These are phyloP conservation scores for Lasiommata megera DNA, from an alignment of 2,888 invertebrate genomes.

Conservation along the genomic window DNA sequence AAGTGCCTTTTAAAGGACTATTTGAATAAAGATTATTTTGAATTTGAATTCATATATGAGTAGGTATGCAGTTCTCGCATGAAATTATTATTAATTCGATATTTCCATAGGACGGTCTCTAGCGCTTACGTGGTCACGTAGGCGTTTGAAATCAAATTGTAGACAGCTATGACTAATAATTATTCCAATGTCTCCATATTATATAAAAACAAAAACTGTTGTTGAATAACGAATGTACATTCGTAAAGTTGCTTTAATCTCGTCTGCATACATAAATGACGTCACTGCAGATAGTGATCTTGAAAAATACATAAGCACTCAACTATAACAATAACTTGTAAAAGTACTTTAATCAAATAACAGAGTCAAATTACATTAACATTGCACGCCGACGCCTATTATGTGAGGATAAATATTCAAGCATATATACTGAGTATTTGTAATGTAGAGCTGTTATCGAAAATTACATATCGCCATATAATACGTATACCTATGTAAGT, in stretches of 20 bases:
- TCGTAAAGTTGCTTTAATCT: slow-evolving; percentile 21
- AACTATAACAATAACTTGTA: slow-evolving; percentile 13
- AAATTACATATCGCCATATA: slow-evolving; percentile 32
- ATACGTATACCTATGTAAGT: slow-evolving; percentile 18
- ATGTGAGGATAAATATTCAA: slow-evolving; percentile 30
- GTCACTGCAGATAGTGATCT: slow-evolving; percentile 33
- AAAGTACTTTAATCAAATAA: slow-evolving; percentile 8
- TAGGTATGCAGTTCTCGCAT: too few species aligned
- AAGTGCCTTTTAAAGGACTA: too few species aligned
- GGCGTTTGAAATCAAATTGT: neutral
- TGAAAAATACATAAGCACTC: slow-evolving; percentile 15
- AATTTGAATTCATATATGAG: too few species aligned
- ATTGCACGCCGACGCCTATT: slow-evolving; percentile 37
- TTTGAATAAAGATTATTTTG: too few species aligned
- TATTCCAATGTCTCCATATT: neutral
- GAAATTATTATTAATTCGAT: too few species aligned
- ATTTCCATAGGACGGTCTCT: neutral
- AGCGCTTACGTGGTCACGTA: neutral
- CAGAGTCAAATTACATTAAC: slow-evolving; percentile 31
- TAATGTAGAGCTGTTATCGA: slow-evolving; percentile 32
- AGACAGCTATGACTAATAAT: neutral
- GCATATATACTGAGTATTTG: slow-evolving; percentile 32
- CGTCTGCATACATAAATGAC: slow-evolving; percentile 32
- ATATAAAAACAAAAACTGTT: neutral
- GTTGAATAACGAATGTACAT: neutral